Evolutionary conservation across 1,140 invertebrate genomes (phyloP), one percentile per base, ranked within the genome.

Genomic region (Leptopilina boulardi): DNA sequence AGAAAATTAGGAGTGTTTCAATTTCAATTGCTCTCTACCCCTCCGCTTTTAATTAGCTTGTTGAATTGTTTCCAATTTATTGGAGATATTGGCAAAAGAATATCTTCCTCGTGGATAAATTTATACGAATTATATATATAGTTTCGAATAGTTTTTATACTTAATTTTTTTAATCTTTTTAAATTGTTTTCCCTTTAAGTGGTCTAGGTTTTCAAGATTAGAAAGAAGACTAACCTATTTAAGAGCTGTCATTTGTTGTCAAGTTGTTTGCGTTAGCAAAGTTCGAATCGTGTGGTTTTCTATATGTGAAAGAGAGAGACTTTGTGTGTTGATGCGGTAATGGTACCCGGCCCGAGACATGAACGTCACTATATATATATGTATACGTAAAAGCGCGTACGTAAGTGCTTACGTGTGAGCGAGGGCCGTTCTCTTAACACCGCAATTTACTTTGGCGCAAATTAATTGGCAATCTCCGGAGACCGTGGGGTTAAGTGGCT

Each of bases 391-490:
- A 77, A 51, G 74, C 74, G 59, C 51, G 73, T 75, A 71, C 66
- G 73, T 74, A 42, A 41, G 15, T 70, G 70, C 72, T 73, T 15
- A 72, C 44, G 75, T 70, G 54, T 34, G 71, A 15, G 70, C 59
- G 76, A 18, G 74, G 41, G 56, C 77, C 78, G 80, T 80, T 85
- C 83, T 84, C 84, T 86, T 86, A 86, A 86, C 87, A 82, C 83
- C 81, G 83, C 82, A 85, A 82, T 85, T 86, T 84, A 85, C 84
- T 86, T 83, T 82, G 79, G 85, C 82, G 80, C 87, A 86, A 88
- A 89, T 89, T 89, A 89, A 89, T 89, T 88, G 87, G 85, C 87
- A 87, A 88, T 89, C 84, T 83, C 81, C 76, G 81, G 82, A 79
- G 85, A 85, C 80, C 83, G 81, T 82, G 81, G 82, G 83, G 80